Evolutionary conservation across 1,140 invertebrate genomes (phyloP).

Genomic region (Bombus picipes): DNA sequence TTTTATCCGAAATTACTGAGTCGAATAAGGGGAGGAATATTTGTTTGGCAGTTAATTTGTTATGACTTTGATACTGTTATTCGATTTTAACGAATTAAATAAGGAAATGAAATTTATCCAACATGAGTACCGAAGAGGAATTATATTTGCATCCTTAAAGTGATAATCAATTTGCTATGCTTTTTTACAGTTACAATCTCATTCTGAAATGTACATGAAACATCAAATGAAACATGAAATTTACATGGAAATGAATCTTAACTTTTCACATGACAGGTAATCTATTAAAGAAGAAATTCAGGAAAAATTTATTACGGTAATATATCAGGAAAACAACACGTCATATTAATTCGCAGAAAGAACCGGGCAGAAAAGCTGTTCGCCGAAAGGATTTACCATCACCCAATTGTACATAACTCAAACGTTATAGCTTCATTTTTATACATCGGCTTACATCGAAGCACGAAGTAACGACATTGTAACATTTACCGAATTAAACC

Average conservation of each 20-base stretch:
- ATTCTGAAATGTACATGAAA: neutral
- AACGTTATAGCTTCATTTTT: neutral
- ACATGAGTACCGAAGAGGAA: neutral
- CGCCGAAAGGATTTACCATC: neutral
- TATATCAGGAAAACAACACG: neutral
- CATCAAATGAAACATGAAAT: neutral
- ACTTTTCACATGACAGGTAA: neutral
- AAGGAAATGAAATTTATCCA: neutral
- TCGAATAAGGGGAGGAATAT: neutral
- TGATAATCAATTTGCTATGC: neutral
- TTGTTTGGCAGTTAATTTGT: neutral
- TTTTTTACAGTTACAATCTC: neutral
- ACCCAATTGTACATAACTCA: neutral
- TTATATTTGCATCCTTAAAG: neutral
- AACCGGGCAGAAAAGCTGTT: neutral
- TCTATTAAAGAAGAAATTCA: neutral
- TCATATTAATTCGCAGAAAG: neutral
- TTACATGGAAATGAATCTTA: neutral
- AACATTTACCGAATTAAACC: constrained; percentile 13
- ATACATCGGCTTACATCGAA: too few relatives aligned
- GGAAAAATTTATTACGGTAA: neutral
- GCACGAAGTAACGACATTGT: neutral
- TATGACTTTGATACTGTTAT: neutral
- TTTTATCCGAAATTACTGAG: neutral
- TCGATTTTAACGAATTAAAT: too few relatives aligned